Base-by-base conservation (phyloP, 2,888 invertebrate genomes). In the Tribolium freemani region DNA sequence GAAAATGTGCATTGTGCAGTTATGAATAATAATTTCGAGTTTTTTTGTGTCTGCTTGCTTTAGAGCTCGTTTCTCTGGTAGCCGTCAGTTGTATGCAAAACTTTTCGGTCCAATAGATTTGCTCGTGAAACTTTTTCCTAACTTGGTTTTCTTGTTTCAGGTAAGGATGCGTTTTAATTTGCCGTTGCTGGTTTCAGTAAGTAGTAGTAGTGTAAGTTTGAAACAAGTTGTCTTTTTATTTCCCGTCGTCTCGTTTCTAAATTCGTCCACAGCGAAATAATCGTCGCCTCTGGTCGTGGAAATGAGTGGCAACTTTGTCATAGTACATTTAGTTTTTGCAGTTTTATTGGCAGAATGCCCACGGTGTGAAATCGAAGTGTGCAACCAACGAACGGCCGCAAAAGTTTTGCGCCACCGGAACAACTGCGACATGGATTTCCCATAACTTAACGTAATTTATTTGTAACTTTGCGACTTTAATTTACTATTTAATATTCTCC, bases 401-500 rank as follows among this genome's bases (percentile, higher is more conserved):
- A 51, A 64, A 38, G 38, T 53, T 38, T 38, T 38, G 38, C 54
- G 21, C 38, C 54, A 10, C 38, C 44, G 45, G 26, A 44, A 45
- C 61, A 54, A 69, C 69, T 69, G 69, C 48, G 63, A 63, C 70
- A 64, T 70, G 64, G 63, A 54, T 70, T 63, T 70, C 54, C 64
- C 64, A 64, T 71, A 71, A 71, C 71, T 71, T 57, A 51, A 31
- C 71, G 68, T 69, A 72, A 69, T 72, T 72, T 68, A 72, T 68
- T 72, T 72, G 63, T 72, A 69, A 63, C 57, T 72, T 54, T 31
- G 69, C 26, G 72, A 72, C 72, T 72, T 61, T 69, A 72, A 69
- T 56, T 54, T 54, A 72, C 73, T 70, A 73, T 73, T 73, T 70
- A 73, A 73, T 73, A 73, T 73, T 70, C 73, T 57, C 50, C 69